Evolutionary conservation across 2,797 vertebrate genomes (phyloP).

Genomic region (Emys orbicularis): DNA sequence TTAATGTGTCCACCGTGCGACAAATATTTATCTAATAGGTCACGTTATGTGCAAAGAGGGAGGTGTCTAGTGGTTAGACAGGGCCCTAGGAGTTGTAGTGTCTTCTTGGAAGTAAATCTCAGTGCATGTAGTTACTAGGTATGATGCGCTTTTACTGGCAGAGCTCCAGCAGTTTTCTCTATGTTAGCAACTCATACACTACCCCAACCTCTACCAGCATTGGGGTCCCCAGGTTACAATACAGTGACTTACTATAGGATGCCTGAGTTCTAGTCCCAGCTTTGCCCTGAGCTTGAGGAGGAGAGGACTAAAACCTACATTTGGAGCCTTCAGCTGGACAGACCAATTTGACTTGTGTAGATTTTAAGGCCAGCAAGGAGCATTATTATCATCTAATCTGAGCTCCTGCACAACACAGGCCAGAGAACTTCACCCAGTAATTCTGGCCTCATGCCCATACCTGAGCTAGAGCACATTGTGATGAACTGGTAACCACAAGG

Average conservation of each 20-base stretch:
- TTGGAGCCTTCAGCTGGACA: not conserved
- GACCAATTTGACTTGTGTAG: not conserved
- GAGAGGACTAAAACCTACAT: not conserved
- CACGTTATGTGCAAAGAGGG: slow-evolving; percentile 25
- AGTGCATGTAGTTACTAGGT: not conserved
- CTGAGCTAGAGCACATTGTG: not conserved
- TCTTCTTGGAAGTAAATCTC: not conserved
- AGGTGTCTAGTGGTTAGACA: slow-evolving; percentile 7
- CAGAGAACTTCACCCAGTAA: not conserved
- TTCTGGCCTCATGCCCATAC: not conserved
- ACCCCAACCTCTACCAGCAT: not conserved
- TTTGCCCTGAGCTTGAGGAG: not conserved
- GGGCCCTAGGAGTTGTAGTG: slow-evolving; percentile 10
- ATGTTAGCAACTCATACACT: slow-evolving; percentile 5
- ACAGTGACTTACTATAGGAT: slow-evolving; percentile 6
- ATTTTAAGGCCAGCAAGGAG: not conserved
- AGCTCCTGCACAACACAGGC: not conserved
- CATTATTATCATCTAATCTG: not conserved
- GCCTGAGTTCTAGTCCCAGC: not conserved
- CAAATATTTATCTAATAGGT: slow-evolving; percentile 61
- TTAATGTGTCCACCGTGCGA: slow-evolving; percentile 37
- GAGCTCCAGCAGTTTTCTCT: slow-evolving; percentile 16
- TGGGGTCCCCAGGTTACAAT: not conserved
- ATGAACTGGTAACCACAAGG: not conserved
- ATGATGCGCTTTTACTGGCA: slow-evolving; percentile 41